Evolutionary conservation across 2,113 vertebrate genomes (phyloP), one percentile per base, ranked within the genome.

Genomic region (Paraplagusia blochii): DNA sequence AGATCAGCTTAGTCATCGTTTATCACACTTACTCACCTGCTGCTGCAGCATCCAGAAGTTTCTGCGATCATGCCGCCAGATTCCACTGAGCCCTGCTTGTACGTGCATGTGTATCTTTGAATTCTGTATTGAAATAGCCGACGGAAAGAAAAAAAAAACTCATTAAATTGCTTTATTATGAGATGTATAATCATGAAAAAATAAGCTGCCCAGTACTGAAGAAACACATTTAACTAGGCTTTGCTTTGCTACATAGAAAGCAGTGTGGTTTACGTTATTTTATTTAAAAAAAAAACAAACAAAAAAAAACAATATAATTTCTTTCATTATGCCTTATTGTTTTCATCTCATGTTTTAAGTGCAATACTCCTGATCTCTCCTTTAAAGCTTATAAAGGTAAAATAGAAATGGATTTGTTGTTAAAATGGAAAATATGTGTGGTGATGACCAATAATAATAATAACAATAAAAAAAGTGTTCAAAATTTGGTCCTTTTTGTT

Each of bases 381-480:
- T 87, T 73, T 81, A 82, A 69, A 34, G 74, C 75, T 74, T 80
- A 82, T 77, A 81, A 50, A 55, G 70, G 69, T 69, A 51, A 77
- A 82, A 74, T 62, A 78, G 62, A 84, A 81, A 72, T 16, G 82
- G 66, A 91, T 90, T 83, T 88, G 87, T 90, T 93, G 92, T 92
- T 47, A 65, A 78, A 88, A 89, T 85, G 85, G 87, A 69, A 87
- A 89, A 88, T 7, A 48, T 86, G 89, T 89, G 80, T 89, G 85
- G 73, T 89, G 80, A 88, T 87, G 77, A 86, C 80, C 72, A 95
- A 95, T 95, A 95, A 94, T 79, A 93, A 87, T 83, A 86, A 89
- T 81, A 89, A 91, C 88, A 89, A 63, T 89, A 85, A 77, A 57
- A 72, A 61, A 59, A 43, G 66, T 29, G 22, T 29, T 29, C 6